Evolutionary conservation across 2,113 vertebrate species (phyloP).

Genomic region (Nicator chloris): DNA sequence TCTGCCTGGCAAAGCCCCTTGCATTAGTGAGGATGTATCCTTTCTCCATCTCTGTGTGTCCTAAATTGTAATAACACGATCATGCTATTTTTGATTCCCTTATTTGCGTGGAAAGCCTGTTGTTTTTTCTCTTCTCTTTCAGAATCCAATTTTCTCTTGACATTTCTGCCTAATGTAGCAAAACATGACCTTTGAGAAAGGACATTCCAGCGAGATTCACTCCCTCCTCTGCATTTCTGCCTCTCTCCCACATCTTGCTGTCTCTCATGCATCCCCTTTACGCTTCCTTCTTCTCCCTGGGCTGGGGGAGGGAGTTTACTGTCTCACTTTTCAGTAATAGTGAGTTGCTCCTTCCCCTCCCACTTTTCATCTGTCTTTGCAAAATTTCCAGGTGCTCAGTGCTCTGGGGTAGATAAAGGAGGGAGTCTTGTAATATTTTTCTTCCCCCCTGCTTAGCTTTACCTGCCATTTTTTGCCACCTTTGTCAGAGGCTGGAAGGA

Average conservation of each 20-base stretch:
- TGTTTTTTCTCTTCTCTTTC: slow-evolving; percentile 76
- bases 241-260: slow-evolving; percentile 56
- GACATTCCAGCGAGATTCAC: slow-evolving; percentile 69
- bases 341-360: slow-evolving; percentile 31
- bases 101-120: slow-evolving; percentile 84
- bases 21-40: slow-evolving; percentile 27
- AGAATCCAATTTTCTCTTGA: slow-evolving; percentile 89
- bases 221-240: slow-evolving; percentile 61
- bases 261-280: slow-evolving; percentile 38
- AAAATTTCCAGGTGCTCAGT: slow-evolving; percentile 35
- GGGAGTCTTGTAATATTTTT: not conserved
- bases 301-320: slow-evolving; percentile 14
- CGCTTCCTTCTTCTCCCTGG: not conserved
- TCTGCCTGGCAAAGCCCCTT: slow-evolving; percentile 29
- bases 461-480: not conserved
- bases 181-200: slow-evolving; percentile 90
- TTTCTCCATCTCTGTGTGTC: not conserved
- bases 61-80: slow-evolving; percentile 65
- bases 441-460: not conserved
- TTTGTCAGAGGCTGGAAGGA: not conserved
- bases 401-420: not conserved
- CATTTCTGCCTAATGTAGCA: slow-evolving; percentile 87
- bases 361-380: slow-evolving; percentile 51
- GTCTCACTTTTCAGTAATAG: slow-evolving; percentile 23
- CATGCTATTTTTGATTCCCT: slow-evolving; percentile 76